A percentile compares a stretch with the other conserved stretches of the same genome.
Evolutionary conservation across 2,797 vertebrate species (phyloP).

Genomic region (Paratrypauchen microcephalus): DNA sequence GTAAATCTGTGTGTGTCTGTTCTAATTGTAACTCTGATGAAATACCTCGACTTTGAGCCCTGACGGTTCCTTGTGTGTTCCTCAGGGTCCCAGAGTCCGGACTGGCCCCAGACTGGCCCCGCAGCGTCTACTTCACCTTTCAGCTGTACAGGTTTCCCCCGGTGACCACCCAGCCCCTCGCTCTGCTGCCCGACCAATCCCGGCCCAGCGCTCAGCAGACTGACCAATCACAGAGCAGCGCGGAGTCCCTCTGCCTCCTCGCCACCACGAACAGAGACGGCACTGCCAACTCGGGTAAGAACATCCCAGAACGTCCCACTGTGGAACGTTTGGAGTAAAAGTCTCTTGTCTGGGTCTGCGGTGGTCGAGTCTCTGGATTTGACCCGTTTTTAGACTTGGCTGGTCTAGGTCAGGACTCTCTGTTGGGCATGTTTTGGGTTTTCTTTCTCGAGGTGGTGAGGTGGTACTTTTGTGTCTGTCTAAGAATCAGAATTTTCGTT

Average conservation of each 20-base stretch:
- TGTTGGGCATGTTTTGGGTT: no score
- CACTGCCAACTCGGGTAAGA: slow-evolving; percentile 76
- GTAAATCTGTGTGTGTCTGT: neutral
- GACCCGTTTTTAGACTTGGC: no score
- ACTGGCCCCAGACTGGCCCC: slow-evolving; percentile 70
- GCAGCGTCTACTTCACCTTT: slow-evolving; percentile 89
- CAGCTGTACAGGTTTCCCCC: slow-evolving; percentile 94
- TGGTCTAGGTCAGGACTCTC: no score
- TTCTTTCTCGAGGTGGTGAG: no score
- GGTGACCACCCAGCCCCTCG: slow-evolving; percentile 81
- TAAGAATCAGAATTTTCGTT: no score
- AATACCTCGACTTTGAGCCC: neutral
- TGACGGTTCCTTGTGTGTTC: slow-evolving; percentile 4
- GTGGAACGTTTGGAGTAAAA: neutral
- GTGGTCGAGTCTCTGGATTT: no score
- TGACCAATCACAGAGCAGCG: slow-evolving; percentile 13
- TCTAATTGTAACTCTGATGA: neutral
- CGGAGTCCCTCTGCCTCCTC: slow-evolving; percentile 72
- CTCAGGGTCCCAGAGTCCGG: slow-evolving; percentile 71
- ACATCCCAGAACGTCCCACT: slow-evolving; percentile 34
- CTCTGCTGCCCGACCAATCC: slow-evolving; percentile 66
- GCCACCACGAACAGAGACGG: slow-evolving; percentile 74
- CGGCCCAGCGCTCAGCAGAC: neutral
- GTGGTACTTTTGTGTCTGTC: no score
- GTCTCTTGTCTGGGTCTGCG: no score